Evolutionary conservation across 2,888 invertebrate genomes (phyloP), one percentile per base, ranked within the genome.

Genomic region (Acleris emargana): DNA sequence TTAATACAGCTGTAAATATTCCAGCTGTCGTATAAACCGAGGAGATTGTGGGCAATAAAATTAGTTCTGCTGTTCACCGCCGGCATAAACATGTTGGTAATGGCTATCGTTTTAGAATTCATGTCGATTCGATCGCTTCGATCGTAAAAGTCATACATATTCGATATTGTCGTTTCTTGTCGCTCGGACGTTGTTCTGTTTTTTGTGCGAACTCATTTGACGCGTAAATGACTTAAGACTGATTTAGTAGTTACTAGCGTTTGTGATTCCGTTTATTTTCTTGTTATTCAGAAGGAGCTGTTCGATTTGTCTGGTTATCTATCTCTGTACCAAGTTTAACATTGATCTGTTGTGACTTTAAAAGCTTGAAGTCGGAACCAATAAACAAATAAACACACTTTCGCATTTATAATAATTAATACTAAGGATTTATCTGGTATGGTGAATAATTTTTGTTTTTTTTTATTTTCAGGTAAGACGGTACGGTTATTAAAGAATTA

Each of bases 151-250:
- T 45, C 13, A 25, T 49, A 20, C 38, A 62, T 59, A 64, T 64
- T 54, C 64, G 28, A 64, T 64, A 28, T 43, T 59, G n/a, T 64
- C 49, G 42, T 64, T 59, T 64, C 64, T 59, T 64, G 58, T 57
- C 52, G 22, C 32, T 13, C 45, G 28, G 28, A 63, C 22, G 32
- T 28, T 32, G 52, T 53, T 43, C 20, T 43, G 20, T 59, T 64
- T 59, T 57, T 64, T 59, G 42, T 20, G 18, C 6, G 3, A n/a
- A 50, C 59, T 55, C 47, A 32, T 50, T 43, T 45, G 59, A 64
- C 42, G 58, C 45, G 47, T 18, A 18, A 53, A 53, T 42, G 53
- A 49, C 58, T 59, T 47, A 28, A n/a, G 5, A 32, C 20, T 64
- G 22, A 52, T 53, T 53, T 53, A 53, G 45, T 22, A 53, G 13